Evolutionary conservation across 2,888 invertebrate species (phyloP).

Genomic region (Cataglyphis livida): DNA sequence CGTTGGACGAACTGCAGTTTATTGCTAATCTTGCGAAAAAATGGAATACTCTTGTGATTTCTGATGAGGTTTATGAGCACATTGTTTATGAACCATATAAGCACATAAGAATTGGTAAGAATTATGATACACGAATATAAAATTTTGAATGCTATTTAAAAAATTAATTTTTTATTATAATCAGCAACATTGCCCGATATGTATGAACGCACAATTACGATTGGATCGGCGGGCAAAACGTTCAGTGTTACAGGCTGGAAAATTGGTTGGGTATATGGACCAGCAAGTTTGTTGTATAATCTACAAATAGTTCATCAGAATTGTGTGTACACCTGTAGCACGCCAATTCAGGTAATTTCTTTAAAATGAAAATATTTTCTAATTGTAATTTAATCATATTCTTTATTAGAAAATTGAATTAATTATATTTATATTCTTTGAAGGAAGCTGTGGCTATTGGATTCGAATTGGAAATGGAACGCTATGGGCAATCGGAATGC

Average conservation of each 20-base stretch:
- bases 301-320: conserved; percentile 97
- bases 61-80: conserved; percentile 99
- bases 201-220: conserved; percentile 99
- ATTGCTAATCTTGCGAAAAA: conserved; percentile 97
- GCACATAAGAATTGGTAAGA: conserved; percentile 95
- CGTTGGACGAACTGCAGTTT: conserved; percentile 89
- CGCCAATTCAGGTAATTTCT: conserved; percentile 91
- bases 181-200: conserved; percentile 96
- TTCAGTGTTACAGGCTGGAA: conserved; percentile 99
- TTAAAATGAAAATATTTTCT: not conserved
- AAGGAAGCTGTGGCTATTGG: conserved; percentile 96
- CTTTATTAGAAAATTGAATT: conserved; percentile 15
- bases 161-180: conserved; percentile 44
- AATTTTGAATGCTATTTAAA: conserved; percentile 13
- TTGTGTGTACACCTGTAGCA: conserved; percentile 95
- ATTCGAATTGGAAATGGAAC: conserved; percentile 93
- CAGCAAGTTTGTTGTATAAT: conserved; percentile 92
- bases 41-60: conserved; percentile 95
- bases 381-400: not conserved
- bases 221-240: conserved; percentile 99
- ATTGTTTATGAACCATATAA: conserved; percentile 93
- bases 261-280: conserved; percentile 98
- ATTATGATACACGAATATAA: not conserved
- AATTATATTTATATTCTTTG: conserved; percentile 29
- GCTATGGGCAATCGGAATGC: conserved; percentile 91